Base-by-base conservation (phyloP, 1,140 invertebrate genomes). In the Zaprionus camerounensis region DNA sequence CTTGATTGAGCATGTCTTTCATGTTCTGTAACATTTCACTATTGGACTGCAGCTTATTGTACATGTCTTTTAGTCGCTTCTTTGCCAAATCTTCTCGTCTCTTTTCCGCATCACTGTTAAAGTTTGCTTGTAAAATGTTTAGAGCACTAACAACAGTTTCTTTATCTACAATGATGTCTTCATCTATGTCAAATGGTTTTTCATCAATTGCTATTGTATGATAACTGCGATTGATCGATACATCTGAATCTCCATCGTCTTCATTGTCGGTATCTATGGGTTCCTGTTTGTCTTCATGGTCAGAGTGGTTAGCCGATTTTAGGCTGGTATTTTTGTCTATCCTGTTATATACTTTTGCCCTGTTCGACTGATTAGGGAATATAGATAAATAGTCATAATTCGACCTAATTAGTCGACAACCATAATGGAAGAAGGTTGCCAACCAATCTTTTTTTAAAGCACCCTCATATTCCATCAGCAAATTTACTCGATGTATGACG, bases 391-490 rank as follows among this genome's bases (percentile, higher is more conserved):
- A 49, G 0, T 20, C 41, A 49, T 34, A 49, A 0, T 7, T 44
- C n/a, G n/a, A 15, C 5, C 2, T 26, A 13, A 57, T 26, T 0
- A 7, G 11, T 1, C 11, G 24, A 9, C 28, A 28, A 28, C 28
- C 28, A 28, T 1, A 28, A 7, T 28, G 28, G 6, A 28, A 28
- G 28, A 28, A 28, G 9, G 28, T 28, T 28, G 28, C 7, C 28
- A 28, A 67, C 11, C 1, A 28, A 13, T n/a, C 7, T 5, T 20
- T 3, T 12, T 24, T 58, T 13, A 68, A 24, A 2, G 5, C n/a
- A 17, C n/a, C 55, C 17, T 58, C 65, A 57, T 36, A 68, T 5
- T 28, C n/a, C 44, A 13, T n/a, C 17, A 68, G 6, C 7, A 49
- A 2, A 36, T 58, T 13, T n/a, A 41, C 34, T 2, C 55, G 55